Conservation (phyloP, 2,888 invertebrate species). For the Esperia sulphurella region DNA sequence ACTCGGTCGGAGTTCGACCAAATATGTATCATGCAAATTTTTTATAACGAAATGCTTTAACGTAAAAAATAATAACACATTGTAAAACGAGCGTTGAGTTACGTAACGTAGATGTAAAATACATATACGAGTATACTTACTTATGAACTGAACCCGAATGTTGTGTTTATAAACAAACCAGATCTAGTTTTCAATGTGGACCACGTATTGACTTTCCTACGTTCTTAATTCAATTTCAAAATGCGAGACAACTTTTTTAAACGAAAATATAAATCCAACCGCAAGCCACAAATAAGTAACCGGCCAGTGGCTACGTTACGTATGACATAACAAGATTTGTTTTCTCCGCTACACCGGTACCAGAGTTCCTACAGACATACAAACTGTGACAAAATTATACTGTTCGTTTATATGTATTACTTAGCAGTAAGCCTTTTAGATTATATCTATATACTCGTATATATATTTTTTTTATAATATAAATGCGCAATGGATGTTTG, state of each 20-base stretch:
- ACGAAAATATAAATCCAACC: constrained; percentile 8
- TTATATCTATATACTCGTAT: too few relatives aligned
- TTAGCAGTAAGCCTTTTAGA: too few relatives aligned
- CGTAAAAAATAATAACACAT: not conserved
- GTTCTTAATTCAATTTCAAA: constrained; percentile 13
- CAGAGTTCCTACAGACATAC: too few relatives aligned
- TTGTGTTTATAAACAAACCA: constrained; percentile 3
- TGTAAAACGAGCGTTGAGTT: constrained; percentile 1
- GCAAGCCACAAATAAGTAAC: constrained; percentile 9
- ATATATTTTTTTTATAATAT: too few relatives aligned
- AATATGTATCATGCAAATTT: constrained; percentile 23
- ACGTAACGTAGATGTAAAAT: not conserved
- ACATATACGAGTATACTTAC: too few relatives aligned
- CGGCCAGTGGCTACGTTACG: constrained; percentile 11
- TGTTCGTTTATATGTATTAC: too few relatives aligned
- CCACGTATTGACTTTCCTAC: constrained; percentile 1
- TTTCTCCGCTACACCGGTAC: constrained; percentile 25
- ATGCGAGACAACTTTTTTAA: constrained; percentile 3
- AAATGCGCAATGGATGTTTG: too few relatives aligned
- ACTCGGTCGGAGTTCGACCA: constrained; percentile 53
- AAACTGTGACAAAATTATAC: too few relatives aligned
- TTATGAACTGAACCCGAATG: not conserved
- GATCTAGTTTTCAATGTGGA: not conserved
- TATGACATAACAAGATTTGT: constrained; percentile 33
- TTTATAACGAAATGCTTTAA: not conserved